phyloP scores from a whole-genome alignment of 1,140 invertebrate species.

The Callitettix versicolor region DNA sequence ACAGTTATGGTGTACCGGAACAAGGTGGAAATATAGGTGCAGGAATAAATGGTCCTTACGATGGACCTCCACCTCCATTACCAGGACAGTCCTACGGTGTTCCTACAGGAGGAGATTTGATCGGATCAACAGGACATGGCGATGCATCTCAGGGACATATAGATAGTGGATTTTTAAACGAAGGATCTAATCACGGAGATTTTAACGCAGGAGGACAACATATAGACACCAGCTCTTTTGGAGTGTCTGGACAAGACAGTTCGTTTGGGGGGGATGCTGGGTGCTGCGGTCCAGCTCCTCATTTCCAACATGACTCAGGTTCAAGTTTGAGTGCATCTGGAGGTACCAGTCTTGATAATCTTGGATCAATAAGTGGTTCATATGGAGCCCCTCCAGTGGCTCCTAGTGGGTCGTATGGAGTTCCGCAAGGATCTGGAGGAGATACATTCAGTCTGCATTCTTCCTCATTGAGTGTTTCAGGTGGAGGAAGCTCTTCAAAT shows the following conservation, averaged over 20 bases:
- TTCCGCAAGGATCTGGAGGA: slow-evolving; percentile 9
- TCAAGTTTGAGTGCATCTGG: background rate
- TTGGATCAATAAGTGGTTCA: slow-evolving; percentile 10
- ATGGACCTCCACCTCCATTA: slow-evolving; percentile 23
- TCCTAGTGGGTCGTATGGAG: slow-evolving; percentile 12
- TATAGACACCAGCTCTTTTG: background rate
- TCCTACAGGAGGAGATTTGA: background rate
- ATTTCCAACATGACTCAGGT: background rate
- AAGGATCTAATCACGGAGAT: slow-evolving; percentile 1
- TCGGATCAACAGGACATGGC: background rate
- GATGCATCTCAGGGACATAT: background rate
- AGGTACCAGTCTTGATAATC: background rate
- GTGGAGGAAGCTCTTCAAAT: background rate
- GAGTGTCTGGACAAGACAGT: background rate
- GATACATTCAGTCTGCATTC: background rate
- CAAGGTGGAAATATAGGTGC: background rate
- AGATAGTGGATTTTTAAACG: background rate
- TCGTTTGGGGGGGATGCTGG: slow-evolving; percentile 1
- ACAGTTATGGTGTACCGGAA: slow-evolving; percentile 27
- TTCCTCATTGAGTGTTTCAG: background rate
- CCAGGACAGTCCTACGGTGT: slow-evolving; percentile 34
- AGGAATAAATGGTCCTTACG: slow-evolving; percentile 10
- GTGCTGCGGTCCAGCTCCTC: slow-evolving; percentile 6
- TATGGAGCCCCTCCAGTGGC: slow-evolving; percentile 15
- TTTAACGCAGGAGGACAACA: background rate